These are phyloP conservation scores for Champsocephalus gunnari DNA, from an alignment of 2,797 vertebrate genomes.

Conservation along the genomic window DNA sequence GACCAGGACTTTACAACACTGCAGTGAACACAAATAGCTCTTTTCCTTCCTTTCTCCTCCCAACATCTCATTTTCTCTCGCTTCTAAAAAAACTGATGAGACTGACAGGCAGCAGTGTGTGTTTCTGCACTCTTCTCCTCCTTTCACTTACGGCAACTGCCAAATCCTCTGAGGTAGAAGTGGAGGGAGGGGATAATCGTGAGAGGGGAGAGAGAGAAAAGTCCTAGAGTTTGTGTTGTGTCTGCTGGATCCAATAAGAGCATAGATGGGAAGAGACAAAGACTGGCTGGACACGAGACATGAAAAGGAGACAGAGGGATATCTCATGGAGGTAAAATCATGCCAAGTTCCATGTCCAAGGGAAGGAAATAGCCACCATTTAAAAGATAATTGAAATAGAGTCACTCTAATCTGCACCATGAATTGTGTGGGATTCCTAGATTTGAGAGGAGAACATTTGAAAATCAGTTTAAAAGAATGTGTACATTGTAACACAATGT, in stretches of 20 bases:
- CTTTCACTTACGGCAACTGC: conserved; percentile 39
- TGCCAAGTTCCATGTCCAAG: conserved; percentile 9
- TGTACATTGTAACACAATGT: background rate
- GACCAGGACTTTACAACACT: conserved; percentile 67
- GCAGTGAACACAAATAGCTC: conserved; percentile 69
- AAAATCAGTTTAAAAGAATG: conserved; percentile 2
- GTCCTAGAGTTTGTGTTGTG: conserved; percentile 45
- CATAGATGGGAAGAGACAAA: conserved; percentile 29
- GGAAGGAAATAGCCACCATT: conserved; percentile 11
- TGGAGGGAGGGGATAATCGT: conserved; percentile 24
- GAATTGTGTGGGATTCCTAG: background rate
- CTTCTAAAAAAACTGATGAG: conserved; percentile 62
- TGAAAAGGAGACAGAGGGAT: conserved; percentile 10
- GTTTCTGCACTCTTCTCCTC: conserved; percentile 41
- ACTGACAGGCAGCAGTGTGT: conserved; percentile 56
- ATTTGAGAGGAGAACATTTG: background rate
- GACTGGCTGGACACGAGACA: conserved; percentile 27
- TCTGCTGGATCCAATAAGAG: conserved; percentile 49
- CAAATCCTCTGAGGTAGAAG: conserved; percentile 51
- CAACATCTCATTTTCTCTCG: conserved; percentile 45
- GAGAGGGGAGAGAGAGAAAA: conserved; percentile 25
- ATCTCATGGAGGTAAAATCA: conserved; percentile 21
- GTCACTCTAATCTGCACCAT: background rate
- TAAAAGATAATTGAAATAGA: background rate
- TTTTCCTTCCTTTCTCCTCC: conserved; percentile 61